phyloP scores from a whole-genome alignment of 2,888 invertebrate genomes.

The Drosophila meridiana region DNA sequence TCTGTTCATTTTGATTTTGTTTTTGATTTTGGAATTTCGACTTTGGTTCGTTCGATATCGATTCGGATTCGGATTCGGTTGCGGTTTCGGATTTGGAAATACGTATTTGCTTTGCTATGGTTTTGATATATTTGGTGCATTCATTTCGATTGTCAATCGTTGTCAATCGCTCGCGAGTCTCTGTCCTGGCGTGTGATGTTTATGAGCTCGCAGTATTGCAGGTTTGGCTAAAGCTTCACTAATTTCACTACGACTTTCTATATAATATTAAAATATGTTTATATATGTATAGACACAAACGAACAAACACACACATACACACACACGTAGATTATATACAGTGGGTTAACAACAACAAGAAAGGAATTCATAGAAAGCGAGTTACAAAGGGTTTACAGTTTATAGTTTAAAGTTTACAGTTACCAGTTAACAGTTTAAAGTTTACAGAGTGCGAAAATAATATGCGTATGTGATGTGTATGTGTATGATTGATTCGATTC shows the following conservation, averaged over 20 bases:
- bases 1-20: conserved; percentile 10
- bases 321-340: conserved; percentile 34
- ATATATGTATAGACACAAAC: conserved; percentile 25
- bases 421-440: conserved; percentile 46
- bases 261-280: conserved; percentile 40
- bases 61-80: conserved; percentile 1
- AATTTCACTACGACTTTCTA: conserved; percentile 85
- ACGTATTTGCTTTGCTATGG: conserved; percentile 17
- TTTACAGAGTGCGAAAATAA: conserved; percentile 42
- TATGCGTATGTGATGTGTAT: conserved; percentile 23
- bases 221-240: conserved; percentile 85
- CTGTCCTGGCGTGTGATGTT: conserved; percentile 76
- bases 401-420: conserved; percentile 48
- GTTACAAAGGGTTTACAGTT: conserved; percentile 48
- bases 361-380: background rate
- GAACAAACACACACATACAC: conserved; percentile 6
- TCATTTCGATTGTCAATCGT: conserved; percentile 49
- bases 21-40: conserved; percentile 22
- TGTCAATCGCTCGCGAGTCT: conserved; percentile 57
- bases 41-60: conserved; percentile 11
- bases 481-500: conserved; percentile 26
- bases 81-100: conserved; percentile 6
- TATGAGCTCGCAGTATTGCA: conserved; percentile 83
- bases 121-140: conserved; percentile 36
- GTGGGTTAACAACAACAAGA: conserved; percentile 18